phyloP scores from a whole-genome alignment of 2,888 invertebrate species.

The Pollenia amentaria region DNA sequence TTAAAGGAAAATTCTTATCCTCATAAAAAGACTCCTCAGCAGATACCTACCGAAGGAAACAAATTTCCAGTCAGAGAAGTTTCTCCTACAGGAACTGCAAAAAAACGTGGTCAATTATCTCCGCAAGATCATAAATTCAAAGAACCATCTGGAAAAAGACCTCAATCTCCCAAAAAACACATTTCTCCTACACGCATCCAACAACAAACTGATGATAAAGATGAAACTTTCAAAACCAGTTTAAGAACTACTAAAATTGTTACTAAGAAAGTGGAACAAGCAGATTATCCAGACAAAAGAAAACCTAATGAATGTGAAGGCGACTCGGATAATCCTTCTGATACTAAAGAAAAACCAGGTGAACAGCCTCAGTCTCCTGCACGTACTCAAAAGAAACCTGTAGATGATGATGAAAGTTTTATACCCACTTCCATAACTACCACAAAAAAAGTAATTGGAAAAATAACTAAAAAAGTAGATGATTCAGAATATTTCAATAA shows the following conservation, averaged over 20 bases:
- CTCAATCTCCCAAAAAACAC: slow-evolving; percentile 19
- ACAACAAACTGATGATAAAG: neutral
- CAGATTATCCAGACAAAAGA: neutral
- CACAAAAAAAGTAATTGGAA: slow-evolving; percentile 4
- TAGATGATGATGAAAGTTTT: neutral
- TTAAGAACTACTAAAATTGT: neutral
- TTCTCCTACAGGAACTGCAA: neutral
- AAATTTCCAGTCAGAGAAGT: neutral
- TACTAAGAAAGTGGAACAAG: neutral
- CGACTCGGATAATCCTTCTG: too few species aligned
- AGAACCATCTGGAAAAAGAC: neutral
- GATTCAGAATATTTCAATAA: neutral
- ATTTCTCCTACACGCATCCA: slow-evolving; percentile 2
- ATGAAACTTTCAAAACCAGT: slow-evolving; percentile 3
- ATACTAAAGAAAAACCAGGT: neutral
- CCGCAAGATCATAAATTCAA: neutral
- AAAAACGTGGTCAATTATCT: neutral
- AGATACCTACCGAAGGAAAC: too few species aligned
- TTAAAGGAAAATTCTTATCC: too few species aligned
- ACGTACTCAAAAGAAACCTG: neutral
- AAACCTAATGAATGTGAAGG: too few species aligned
- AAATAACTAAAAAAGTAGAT: neutral
- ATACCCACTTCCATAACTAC: neutral
- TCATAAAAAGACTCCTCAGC: too few species aligned
- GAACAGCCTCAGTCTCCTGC: slow-evolving; percentile 12